Conservation (phyloP, 2,797 vertebrate species). For the Threskiornis aethiopicus region DNA sequence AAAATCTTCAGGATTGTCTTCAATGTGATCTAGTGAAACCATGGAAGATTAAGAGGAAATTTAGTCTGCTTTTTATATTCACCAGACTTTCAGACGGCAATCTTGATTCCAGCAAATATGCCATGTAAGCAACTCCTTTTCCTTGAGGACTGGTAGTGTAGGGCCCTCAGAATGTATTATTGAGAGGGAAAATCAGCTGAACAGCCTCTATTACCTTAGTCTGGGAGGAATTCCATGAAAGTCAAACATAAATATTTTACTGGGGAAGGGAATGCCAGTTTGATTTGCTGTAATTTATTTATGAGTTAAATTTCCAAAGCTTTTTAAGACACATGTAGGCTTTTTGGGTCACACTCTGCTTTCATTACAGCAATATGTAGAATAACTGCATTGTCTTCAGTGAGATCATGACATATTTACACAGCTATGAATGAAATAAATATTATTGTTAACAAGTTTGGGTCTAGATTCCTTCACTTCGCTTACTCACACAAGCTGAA, state of each 20-base stretch:
- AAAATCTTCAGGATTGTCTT: not conserved
- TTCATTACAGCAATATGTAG: not conserved
- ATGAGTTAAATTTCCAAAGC: conserved; percentile 38
- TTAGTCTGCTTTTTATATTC: not conserved
- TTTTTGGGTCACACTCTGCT: conserved; percentile 36
- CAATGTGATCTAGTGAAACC: not conserved
- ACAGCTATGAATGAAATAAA: not conserved
- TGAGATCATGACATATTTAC: not conserved
- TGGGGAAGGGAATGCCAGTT: not conserved
- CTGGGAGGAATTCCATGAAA: conserved; percentile 45
- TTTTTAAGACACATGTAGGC: not conserved
- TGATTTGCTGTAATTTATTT: conserved; percentile 43
- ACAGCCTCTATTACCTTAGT: conserved; percentile 5
- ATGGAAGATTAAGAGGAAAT: not conserved
- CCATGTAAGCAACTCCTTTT: not conserved
- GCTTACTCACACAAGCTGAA: not conserved
- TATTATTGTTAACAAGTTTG: not conserved
- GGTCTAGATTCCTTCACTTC: not conserved
- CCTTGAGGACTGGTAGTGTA: not conserved
- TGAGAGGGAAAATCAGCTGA: conserved; percentile 16
- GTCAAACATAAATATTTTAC: conserved; percentile 62
- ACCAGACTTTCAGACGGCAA: not conserved
- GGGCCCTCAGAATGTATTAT: conserved; percentile 21
- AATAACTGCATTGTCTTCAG: not conserved
- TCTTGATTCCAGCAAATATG: not conserved